A percentile compares a stretch with the other conserved stretches of the same genome.
Evolutionary conservation across 2,888 invertebrate species (phyloP).

Genomic region (Eucera pruinosa): DNA sequence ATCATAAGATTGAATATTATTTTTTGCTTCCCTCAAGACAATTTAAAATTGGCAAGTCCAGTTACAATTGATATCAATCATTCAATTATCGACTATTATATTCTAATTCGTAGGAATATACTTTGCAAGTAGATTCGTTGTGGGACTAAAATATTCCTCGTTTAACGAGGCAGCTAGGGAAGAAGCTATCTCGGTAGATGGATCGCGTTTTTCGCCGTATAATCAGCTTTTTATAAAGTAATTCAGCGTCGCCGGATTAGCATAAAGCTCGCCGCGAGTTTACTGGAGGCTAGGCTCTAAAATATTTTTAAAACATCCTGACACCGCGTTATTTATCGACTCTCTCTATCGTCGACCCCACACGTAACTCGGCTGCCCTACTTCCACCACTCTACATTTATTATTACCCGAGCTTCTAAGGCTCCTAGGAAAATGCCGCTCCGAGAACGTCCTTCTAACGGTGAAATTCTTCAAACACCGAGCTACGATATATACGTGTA

Average conservation of each 20-base stretch:
- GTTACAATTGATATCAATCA: too few species aligned
- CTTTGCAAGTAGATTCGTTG: slow-evolving; percentile 5
- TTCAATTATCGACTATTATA: too few species aligned
- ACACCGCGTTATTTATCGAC: slow-evolving; percentile 42
- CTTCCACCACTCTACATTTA: slow-evolving; percentile 21
- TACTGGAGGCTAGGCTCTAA: neutral
- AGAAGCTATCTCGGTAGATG: slow-evolving; percentile 11
- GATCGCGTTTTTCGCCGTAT: slow-evolving; percentile 7
- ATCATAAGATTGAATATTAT: too few species aligned
- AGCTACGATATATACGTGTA: neutral
- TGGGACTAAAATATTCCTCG: neutral
- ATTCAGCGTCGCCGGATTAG: slow-evolving; percentile 29
- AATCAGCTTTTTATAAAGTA: slow-evolving; percentile 35
- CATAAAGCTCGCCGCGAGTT: slow-evolving; percentile 17
- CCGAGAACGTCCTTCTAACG: slow-evolving; percentile 5
- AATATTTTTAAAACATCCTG: slow-evolving; percentile 49
- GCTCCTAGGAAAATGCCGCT: neutral
- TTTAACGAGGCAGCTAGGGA: slow-evolving; percentile 1
- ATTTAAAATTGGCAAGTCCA: too few species aligned
- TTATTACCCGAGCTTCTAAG: slow-evolving; percentile 23
- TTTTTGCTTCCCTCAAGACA: too few species aligned
- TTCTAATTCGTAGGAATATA: too few species aligned
- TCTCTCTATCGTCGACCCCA: slow-evolving; percentile 5
- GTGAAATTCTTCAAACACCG: slow-evolving; percentile 3
- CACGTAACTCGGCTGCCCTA: slow-evolving; percentile 42